Percentiles rank a stretch among this genome's conserved stretches.
Evolutionary conservation across 2,888 invertebrate genomes (phyloP).

Genomic region (Rhodophaea formosa): DNA sequence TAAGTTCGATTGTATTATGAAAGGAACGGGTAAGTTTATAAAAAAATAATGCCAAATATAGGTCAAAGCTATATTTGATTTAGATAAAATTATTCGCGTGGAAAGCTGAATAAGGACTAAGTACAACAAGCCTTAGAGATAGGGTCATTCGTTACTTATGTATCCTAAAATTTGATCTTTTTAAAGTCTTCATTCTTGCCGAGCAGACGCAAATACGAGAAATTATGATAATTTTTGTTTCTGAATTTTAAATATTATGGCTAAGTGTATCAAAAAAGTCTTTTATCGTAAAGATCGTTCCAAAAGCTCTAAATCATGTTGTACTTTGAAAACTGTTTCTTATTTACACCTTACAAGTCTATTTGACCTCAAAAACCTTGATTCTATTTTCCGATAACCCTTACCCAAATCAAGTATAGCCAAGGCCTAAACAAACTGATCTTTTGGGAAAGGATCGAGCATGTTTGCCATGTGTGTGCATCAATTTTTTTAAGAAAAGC

Average conservation of each 20-base stretch:
- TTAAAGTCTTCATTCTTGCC: no score
- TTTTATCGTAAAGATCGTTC: no score
- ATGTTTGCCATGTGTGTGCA: slow-evolving; percentile 53
- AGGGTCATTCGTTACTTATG: no score
- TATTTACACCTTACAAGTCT: neutral
- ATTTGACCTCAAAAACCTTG: slow-evolving; percentile 21
- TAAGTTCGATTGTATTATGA: slow-evolving; percentile 99
- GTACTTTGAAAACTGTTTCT: neutral
- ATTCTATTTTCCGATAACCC: slow-evolving; percentile 17
- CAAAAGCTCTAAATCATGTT: neutral
- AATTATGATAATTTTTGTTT: no score
- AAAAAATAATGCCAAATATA: slow-evolving; percentile 25
- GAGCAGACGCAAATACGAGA: no score
- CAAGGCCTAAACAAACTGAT: slow-evolving; percentile 17
- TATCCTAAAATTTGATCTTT: no score
- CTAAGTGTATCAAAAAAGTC: no score
- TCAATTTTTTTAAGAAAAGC: slow-evolving; percentile 39
- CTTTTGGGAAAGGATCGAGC: slow-evolving; percentile 31
- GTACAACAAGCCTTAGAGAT: no score
- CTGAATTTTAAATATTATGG: no score
- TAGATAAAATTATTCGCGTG: neutral
- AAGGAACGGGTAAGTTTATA: slow-evolving; percentile 84
- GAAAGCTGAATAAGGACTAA: neutral
- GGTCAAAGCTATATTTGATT: slow-evolving; percentile 33
- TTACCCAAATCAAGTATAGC: slow-evolving; percentile 23